Conservation (phyloP, 2,888 invertebrate species). For the Chelonus formosanus region DNA sequence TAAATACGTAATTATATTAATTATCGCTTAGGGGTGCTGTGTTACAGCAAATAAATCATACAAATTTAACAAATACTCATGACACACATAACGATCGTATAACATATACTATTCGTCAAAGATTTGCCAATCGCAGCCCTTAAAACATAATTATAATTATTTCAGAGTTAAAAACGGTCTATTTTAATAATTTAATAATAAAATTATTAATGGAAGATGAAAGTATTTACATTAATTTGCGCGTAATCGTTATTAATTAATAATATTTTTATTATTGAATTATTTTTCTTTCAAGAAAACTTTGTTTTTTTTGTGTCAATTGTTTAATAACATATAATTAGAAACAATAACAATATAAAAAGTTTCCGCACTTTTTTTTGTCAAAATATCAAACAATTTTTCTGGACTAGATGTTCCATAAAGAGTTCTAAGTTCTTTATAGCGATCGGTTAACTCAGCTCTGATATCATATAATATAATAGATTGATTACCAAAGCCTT, state of each 20-base stretch:
- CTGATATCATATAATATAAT: slow-evolving; percentile 97
- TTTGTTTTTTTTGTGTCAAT: slow-evolving; percentile 7
- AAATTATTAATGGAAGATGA: too few species aligned
- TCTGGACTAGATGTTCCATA: slow-evolving; percentile 84
- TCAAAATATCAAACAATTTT: slow-evolving; percentile 92
- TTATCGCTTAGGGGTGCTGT: too few species aligned
- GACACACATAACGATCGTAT: too few species aligned
- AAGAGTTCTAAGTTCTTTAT: slow-evolving; percentile 85
- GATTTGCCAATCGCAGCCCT: too few species aligned
- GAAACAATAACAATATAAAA: slow-evolving; percentile 91
- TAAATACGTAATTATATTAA: too few species aligned
- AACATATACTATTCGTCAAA: too few species aligned
- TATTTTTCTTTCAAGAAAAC: slow-evolving; percentile 14
- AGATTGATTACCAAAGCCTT: slow-evolving; percentile 85
- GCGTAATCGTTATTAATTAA: slow-evolving; percentile 12
- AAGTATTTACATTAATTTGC: too few species aligned
- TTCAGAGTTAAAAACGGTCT: too few species aligned
- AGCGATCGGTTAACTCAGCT: slow-evolving; percentile 91
- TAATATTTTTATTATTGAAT: slow-evolving; percentile 16
- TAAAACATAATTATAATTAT: too few species aligned
- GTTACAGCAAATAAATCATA: too few species aligned
- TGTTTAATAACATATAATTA: not conserved
- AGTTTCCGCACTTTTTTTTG: slow-evolving; percentile 94
- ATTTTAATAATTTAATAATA: too few species aligned
- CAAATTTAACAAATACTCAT: too few species aligned